Conservation (phyloP, 2,797 vertebrate genomes). For the Momotus momota region DNA sequence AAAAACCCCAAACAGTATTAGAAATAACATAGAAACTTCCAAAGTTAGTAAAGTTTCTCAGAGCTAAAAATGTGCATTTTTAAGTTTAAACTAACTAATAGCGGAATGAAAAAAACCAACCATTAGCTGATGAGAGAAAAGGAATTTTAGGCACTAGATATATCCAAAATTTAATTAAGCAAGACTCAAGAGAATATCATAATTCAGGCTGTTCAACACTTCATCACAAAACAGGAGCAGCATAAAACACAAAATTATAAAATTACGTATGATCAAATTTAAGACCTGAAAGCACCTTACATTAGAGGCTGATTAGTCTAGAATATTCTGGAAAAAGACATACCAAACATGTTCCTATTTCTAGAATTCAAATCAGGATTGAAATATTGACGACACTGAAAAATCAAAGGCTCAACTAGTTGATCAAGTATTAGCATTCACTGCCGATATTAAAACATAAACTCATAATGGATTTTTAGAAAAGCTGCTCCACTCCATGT, state of each 20-base stretch:
- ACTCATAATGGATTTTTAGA: neutral
- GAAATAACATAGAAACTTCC: neutral
- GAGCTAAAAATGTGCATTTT: neutral
- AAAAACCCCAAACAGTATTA: neutral
- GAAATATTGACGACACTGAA: neutral
- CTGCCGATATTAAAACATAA: neutral
- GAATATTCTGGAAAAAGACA: constrained; percentile 16
- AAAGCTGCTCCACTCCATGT: neutral
- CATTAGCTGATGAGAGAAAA: neutral
- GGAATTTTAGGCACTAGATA: neutral
- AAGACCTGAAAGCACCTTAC: neutral
- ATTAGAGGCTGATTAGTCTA: neutral
- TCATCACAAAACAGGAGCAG: neutral
- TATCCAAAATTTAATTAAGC: neutral
- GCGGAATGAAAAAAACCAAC: neutral
- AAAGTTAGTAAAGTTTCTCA: neutral
- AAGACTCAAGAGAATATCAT: neutral
- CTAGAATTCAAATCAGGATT: neutral
- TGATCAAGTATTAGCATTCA: neutral
- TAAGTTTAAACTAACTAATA: neutral
- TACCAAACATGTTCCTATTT: neutral
- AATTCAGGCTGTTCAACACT: neutral
- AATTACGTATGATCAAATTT: neutral
- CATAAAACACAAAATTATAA: neutral
- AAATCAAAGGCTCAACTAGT: neutral